Base-by-base conservation (phyloP, 37 sponge, comb jelly and placozoan species). In the Oopsacas minuta region DNA sequence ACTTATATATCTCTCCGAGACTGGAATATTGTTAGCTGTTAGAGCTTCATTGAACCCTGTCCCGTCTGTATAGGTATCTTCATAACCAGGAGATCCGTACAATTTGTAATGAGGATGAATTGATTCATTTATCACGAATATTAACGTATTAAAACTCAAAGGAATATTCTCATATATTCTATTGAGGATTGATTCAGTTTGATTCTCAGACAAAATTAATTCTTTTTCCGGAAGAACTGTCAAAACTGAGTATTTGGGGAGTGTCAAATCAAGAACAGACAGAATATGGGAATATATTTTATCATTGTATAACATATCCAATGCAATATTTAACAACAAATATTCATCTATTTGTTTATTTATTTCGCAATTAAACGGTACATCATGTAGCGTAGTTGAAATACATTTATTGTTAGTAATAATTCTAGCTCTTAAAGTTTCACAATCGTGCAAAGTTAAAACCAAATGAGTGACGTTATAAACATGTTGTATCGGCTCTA, bases 1-100 rank as follows among this genome's bases (percentile, higher is more conserved):
- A 20, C 88, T 83, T 85, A 39, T 82, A 36, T n/a, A 15, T 3
- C 42, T 38, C 7, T 86, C 86, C 8, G 87, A 38, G 28, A 35
- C 36, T n/a, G 92, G 81, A 49, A 94, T 83, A 22, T 52, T 75
- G 82, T 87, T 84, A 10, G 92, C 81, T 0, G 95, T 91, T n/a
- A 86, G 38, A 0, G 93, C 94, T 35, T 86, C 89, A 83, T 85
- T 94, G 87, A 94, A 89, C 81, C 92, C 93, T 23, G 90, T 88
- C 23, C 89, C 87, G 82, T 94, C 95, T 30, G 37, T 0, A 52
- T 94, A 94, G 25, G 69, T 38, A n/a, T 81, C 81, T 20, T 82
- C 35, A 0, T 38, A 36, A 23, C 35, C 5, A 3, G 93, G 91
- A 42, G 49, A 42, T 15, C 49, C 49, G 49, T 42, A 42, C 12